Conservation (phyloP, 2,797 vertebrate species). For the Phalanger gymnotis region DNA sequence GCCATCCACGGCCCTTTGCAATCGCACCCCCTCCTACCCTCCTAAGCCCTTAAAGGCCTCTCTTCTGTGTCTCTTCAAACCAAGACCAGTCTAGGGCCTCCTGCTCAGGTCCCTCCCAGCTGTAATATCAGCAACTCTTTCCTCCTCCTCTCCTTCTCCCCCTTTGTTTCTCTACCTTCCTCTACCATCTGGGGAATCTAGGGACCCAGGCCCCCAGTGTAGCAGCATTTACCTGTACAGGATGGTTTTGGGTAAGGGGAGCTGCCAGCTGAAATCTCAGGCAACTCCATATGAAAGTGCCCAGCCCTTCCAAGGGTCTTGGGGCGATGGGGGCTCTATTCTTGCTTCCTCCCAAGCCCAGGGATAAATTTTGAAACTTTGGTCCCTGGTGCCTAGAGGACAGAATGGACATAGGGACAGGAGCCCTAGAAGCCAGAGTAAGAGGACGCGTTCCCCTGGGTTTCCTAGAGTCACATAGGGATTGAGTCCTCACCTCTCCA, state of each 20-base stretch:
- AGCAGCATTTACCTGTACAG: neutral
- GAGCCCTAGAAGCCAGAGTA: neutral
- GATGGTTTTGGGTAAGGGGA: neutral
- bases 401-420: too few relatives aligned
- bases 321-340: too few relatives aligned
- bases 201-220: neutral
- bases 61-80: too few relatives aligned
- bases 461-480: too few relatives aligned
- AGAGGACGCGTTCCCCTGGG: too few relatives aligned
- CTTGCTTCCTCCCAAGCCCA: neutral
- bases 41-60: too few relatives aligned
- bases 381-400: neutral
- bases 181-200: neutral
- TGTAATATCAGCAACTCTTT: neutral
- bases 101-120: neutral
- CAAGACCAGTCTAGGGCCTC: too few relatives aligned
- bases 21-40: neutral
- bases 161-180: neutral
- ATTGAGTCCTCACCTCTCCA: neutral
- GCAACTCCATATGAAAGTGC: neutral
- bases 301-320: neutral
- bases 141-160: neutral
- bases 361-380: neutral
- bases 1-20: too few relatives aligned
- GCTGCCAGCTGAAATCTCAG: neutral